Evolutionary conservation across 2,888 invertebrate species (phyloP), one percentile per base, ranked within the genome.

Genomic region (Linnaemya tessellans): DNA sequence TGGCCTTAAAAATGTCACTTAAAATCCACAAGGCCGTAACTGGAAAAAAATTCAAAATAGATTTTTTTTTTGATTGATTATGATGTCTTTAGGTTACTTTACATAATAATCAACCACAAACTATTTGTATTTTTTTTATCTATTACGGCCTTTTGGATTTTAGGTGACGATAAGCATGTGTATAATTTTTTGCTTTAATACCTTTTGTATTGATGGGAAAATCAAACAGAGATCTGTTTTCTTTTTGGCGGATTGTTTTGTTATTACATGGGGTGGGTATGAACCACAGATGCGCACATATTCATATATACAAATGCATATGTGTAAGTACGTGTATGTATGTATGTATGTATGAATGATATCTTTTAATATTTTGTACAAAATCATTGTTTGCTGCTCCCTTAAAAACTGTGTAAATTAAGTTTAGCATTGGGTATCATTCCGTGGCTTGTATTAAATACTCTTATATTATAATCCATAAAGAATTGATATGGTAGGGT

Each of bases 401-500:
- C 80, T 80, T 80, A 84, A 80, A 80, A 75, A 80, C 58, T 80
- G 75, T 84, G 80, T 80, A 84, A 84, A 84, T 71, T 60, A 71
- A 71, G 64, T 71, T 80, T 30, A 84, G 75, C 84, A 80, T 56
- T 56, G 80, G 68, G 70, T 84, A 80, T 77, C 71, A 84, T 65
- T 75, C 60, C 75, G 80, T 70, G 18, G 84, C 15, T 15, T 46
- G 70, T 38, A 49, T 41, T 67, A 56, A 73, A 56, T 41, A 62
- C 22, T 10, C 9, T 11, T 51, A 18, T 25, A 35, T 51, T 38
- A 58, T 56, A 49, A 20, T 9, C 18, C n/a, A 54, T 20, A 41
- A 5, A 64, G n/a, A n/a, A n/a, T 15, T n/a, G 13, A 54, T 22
- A 5, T 25, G 54, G 54, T 1, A 22, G 2, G 13, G 54, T 25